Base-by-base conservation (phyloP, 2,888 invertebrate genomes). In the Atrina japonica region DNA sequence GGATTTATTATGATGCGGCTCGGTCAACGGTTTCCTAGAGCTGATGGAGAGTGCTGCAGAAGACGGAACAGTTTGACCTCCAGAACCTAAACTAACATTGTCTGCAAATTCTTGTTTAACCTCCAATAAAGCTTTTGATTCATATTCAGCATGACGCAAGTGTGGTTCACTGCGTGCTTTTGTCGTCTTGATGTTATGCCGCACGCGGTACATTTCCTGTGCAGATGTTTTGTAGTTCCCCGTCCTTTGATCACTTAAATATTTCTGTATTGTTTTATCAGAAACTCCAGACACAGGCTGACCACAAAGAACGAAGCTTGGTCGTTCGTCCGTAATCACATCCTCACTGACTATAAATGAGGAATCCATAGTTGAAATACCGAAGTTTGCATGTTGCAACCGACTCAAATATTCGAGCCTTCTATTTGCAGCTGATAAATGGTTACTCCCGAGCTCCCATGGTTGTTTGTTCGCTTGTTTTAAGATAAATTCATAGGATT, bases 281-380 rank as follows among this genome's bases (percentile, higher is more conserved):
- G 66, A 60, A 23, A 58, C 43, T 0, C 71, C 71, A 7, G 76
- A 77, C 16, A 82, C 68, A 1, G 82, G 82, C 25, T 80, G 63
- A 21, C 82, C 82, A 75, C 82, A 82, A 14, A 82, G 50, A 47
- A 82, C 82, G 56, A 82, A 82, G 69, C 75, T 77, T 0, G 82
- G 82, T 40, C 76, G 78, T n/a, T 78, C 82, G 9, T 77, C 68
- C 27, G 69, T 60, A 30, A 73, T 63, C 0, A 49, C 53, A 18
- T 73, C 68, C 16, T 76, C 77, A 45, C 66, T 59, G 3, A 70
- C 56, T 14, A 61, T 60, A 64, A 47, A 74, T 6, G 75, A 68
- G 2, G 77, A 77, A 52, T 82, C 82, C 82, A 82, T 82, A 6
- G 82, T 78, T 2, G 82, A 75, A n/a, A 82, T 82, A 14, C 78